Conservation (phyloP, 2,888 invertebrate species). For the Cordilura impudica region DNA sequence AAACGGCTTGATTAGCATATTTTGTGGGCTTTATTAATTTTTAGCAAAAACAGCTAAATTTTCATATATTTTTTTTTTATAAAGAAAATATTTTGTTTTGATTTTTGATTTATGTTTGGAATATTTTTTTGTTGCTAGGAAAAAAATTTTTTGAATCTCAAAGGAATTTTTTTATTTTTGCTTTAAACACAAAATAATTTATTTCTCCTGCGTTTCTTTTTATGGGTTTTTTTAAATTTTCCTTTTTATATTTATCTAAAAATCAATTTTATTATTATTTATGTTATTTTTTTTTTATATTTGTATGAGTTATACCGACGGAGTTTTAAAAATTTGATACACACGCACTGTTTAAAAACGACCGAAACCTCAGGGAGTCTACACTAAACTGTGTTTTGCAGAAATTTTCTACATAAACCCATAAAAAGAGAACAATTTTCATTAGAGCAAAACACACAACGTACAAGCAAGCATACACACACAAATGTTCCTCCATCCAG, state of each 20-base stretch:
- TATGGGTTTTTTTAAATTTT: background rate
- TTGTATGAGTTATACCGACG: slow-evolving; percentile 65
- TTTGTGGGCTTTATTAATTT: too few relatives aligned
- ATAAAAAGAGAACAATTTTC: slow-evolving; percentile 56
- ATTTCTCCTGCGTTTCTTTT: background rate
- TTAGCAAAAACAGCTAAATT: too few relatives aligned
- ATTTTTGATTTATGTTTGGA: background rate
- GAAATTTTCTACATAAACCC: slow-evolving; percentile 65
- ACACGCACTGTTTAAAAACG: slow-evolving; percentile 65
- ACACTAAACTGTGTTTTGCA: slow-evolving; percentile 72
- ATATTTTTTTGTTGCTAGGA: background rate
- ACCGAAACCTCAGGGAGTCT: slow-evolving; percentile 73
- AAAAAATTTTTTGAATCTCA: background rate
- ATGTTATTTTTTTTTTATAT: slow-evolving; percentile 13
- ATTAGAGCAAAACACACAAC: slow-evolving; percentile 57
- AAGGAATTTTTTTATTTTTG: background rate
- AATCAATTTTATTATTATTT: slow-evolving; percentile 46
- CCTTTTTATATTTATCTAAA: slow-evolving; percentile 22
- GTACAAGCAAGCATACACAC: slow-evolving; percentile 38
- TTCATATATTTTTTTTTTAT: background rate
- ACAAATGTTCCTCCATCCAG: slow-evolving; percentile 34
- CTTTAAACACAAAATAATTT: background rate
- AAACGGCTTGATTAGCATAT: too few relatives aligned
- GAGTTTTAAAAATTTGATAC: slow-evolving; percentile 60
- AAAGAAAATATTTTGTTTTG: background rate